Evolutionary conservation across 2,888 invertebrate genomes (phyloP), one percentile per base, ranked within the genome.

Genomic region (Azorinus chamasolen): DNA sequence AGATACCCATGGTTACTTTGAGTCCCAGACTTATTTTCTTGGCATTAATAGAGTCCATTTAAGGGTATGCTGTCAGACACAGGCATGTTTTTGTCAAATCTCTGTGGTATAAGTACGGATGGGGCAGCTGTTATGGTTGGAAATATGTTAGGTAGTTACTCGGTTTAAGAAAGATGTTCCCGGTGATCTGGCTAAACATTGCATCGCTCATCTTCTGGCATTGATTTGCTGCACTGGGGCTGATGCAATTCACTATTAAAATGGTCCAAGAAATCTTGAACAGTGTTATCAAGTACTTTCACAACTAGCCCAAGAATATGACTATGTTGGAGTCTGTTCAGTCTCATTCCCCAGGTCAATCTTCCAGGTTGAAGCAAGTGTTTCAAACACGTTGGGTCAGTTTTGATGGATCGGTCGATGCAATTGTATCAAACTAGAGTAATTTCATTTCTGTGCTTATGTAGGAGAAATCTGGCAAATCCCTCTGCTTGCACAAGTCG

Each of bases 161-260:
- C 27, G 74, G 20, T n/a, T 79, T 20, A 75, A 66, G 59, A 37
- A 69, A 41, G 45, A 53, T 22, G 64, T 66, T 16, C 59, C 71
- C 25, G 70, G 66, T 53, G 18, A 74, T 1, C 46, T 81, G 12
- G 53, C 76, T 5, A 70, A 76, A 8, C 80, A 83, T 24, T 83
- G 81, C 54, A 80, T 76, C 24, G 78, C 78, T 1, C 69, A 83
- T 51, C 48, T 73, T n/a, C 53, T 79, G 27, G 76, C 81, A 20
- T 48, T 79, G 12, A 68, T 69, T 18, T 69, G 75, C 45, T 54
- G 73, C 37, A 39, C 46, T 58, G 68, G 75, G 20, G 80, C 83
- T 16, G 83, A 78, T 22, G 37, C 61, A 12, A 57, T 75, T 45
- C 66, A 63, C 8, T 80, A 78, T 45, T 0, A 69, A 78, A 5